These are phyloP conservation scores for Blastomussa wellsi DNA, from an alignment of 92 coral and sea anemone genomes.

Conservation along the genomic window DNA sequence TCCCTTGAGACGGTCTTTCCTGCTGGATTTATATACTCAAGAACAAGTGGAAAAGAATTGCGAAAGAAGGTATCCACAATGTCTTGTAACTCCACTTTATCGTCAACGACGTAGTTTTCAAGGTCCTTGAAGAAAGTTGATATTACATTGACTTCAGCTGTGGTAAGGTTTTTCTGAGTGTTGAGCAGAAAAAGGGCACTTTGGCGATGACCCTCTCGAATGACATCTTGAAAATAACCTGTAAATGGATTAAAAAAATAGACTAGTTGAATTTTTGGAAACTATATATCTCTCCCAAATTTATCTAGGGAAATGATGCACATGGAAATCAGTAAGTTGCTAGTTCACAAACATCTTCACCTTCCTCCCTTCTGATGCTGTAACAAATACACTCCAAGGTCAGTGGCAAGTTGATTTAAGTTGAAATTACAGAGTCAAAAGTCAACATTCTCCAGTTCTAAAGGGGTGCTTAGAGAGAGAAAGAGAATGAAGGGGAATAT, in stretches of 20 bases:
- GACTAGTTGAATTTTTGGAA: background rate
- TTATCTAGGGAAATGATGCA: background rate
- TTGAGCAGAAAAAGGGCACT: constrained; percentile 39
- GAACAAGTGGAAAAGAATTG: constrained; percentile 74
- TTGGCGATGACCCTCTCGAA: constrained; percentile 49
- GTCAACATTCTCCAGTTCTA: background rate
- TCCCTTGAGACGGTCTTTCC: constrained; percentile 49
- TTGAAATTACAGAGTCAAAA: background rate
- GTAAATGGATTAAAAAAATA: background rate
- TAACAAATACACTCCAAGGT: background rate
- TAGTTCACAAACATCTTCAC: no score
- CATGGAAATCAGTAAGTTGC: background rate
- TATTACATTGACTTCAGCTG: constrained; percentile 53
- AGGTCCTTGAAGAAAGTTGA: constrained; percentile 61
- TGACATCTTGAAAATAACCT: constrained; percentile 70
- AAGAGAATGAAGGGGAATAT: no score
- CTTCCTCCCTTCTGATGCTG: no score
- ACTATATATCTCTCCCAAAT: no score
- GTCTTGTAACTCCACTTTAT: constrained; percentile 50
- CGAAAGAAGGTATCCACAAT: constrained; percentile 71
- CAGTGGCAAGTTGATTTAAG: background rate
- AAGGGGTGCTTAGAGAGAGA: background rate
- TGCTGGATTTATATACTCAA: constrained; percentile 48
- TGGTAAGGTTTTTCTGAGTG: constrained; percentile 56
- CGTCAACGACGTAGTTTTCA: constrained; percentile 61